Base-by-base conservation (phyloP, 2,888 invertebrate species). In the Cerceris rybyensis region DNA sequence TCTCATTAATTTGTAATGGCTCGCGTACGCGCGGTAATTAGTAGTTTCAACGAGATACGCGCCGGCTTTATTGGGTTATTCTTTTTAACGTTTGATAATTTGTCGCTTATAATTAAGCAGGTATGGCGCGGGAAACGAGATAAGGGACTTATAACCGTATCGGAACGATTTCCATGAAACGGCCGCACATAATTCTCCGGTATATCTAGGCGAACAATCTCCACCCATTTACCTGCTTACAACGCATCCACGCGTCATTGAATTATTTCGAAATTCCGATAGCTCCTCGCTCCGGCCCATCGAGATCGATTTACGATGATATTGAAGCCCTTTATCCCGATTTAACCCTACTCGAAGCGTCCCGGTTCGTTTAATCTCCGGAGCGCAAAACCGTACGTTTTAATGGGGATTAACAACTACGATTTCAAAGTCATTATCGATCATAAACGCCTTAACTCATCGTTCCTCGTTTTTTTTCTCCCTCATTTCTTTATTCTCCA, bases 211-310 rank as follows among this genome's bases (percentile, higher is more conserved):
- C 39, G 68, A 41, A 58, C 57, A 72, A 78, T 71, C 60, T 49
- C 41, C 68, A 49, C 8, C 54, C 66, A 59, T 79, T 71, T 69
- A 61, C 43, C 69, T 77, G 68, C 59, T 59, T 57, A 65, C 68
- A 43, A 17, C 55, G 66, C 54, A 58, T 50, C 50, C 70, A 67
- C 70, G 58, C 67, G 43, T 28, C 50, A 64, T 60, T 68, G 68
- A 71, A 78, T 78, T 68, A 78, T 63, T 78, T 73, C 74, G 73
- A 78, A 78, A 78, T 80, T 68, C 72, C 72, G 52, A 68, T 59
- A 41, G 55, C 9, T 75, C 52, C 66, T 13, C 65, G 61, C 7
- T n/a, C 49, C 75, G 75, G 70, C 73, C 71, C 70, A 7, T 28
- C 52, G 43, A 58, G 70, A 70, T 75, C 71, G 75, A 74, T 78